Base-by-base conservation (phyloP, 2,113 vertebrate genomes). In the Austrofundulus limnaeus region DNA sequence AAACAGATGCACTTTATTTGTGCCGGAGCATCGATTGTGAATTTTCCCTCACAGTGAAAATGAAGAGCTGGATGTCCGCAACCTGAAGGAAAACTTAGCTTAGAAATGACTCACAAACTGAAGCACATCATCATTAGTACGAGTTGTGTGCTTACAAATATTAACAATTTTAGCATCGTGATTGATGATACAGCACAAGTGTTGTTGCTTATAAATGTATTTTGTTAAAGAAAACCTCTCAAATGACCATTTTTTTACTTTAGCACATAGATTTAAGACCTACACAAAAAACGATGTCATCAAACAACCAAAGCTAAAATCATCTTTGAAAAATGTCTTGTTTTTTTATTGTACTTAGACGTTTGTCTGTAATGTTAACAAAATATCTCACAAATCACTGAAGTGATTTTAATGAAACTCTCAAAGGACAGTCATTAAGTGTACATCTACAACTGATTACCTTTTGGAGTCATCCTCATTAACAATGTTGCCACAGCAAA, bases 1-100 rank as follows among this genome's bases (percentile, higher is more conserved):
- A 80, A 80, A 82, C 74, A 80, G 79, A 84, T 61, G 72, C 61
- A 62, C 72, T 72, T 72, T 69, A 80, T 85, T 81, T 82, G 54
- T 51, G 48, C 4, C 23, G 53, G 52, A 72, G 64, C 72, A 64
- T 56, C 51, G 38, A 16, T 70, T 83, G 70, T 82, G 85, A 11
- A 70, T 84, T 78, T n/a, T 78, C 65, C 42, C 54, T 66, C 56
- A 67, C 47, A 34, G 39, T 13, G 58, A 84, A 83, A 84, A 78
- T 73, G 75, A 78, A 66, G 67, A 70, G 71, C 61, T 81, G 78
- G 75, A 82, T 66, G 11, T 52, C 66, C 23, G 25, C 67, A 80
- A 70, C 83, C 77, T 56, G 66, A 61, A 84, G 64, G 62, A 55
- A 73, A 74, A 85, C 82, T 79, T 67, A 66, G 70, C 74, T 64